Evolutionary conservation across 2,888 invertebrate genomes (phyloP).

Genomic region (Epistrophella euchroma): DNA sequence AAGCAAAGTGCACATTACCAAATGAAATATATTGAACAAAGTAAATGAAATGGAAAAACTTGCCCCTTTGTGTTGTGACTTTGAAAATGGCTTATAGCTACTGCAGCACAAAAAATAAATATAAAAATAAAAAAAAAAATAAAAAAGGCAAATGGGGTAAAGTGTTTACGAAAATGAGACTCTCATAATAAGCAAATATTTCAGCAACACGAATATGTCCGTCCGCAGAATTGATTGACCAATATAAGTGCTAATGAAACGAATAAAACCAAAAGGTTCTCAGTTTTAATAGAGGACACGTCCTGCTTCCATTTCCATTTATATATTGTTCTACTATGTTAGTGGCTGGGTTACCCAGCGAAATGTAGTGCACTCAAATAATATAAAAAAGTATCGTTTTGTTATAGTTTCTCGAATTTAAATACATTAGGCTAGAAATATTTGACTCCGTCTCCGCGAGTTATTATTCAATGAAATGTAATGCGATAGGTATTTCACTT

Average conservation of each 20-base stretch:
- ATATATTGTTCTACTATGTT: neutral
- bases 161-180: constrained; percentile 4
- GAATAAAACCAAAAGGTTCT: constrained; percentile 3
- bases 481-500: constrained; percentile 51
- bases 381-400: constrained; percentile 11
- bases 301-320: constrained; percentile 40
- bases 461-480: constrained; percentile 51
- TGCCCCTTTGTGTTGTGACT: neutral
- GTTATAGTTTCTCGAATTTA: constrained; percentile 19
- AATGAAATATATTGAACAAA: neutral
- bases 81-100: neutral
- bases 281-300: constrained; percentile 46
- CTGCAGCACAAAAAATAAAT: neutral
- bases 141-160: neutral
- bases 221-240: constrained; percentile 1
- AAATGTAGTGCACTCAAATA: neutral
- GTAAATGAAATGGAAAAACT: neutral
- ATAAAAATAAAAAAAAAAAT: neutral
- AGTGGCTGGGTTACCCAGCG: neutral
- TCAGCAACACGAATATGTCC: neutral
- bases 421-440: constrained; percentile 34
- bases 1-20: neutral
- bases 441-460: neutral
- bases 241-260: constrained; percentile 18
- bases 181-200: constrained; percentile 25